Conservation (phyloP, 2,797 vertebrate genomes). For the Lagodon rhomboides region DNA sequence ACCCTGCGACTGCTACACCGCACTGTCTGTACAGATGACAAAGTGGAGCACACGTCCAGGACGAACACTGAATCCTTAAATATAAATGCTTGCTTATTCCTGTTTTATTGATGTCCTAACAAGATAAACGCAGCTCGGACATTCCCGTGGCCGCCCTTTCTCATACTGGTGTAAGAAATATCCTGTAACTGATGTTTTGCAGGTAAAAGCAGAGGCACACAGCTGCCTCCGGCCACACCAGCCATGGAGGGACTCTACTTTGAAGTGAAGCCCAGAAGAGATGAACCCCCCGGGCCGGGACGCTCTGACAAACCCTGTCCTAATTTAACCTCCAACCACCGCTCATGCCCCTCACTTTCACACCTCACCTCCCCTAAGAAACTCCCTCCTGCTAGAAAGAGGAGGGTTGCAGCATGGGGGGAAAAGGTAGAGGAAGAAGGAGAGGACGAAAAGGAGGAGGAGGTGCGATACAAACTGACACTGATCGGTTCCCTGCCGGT, state of each 20-base stretch:
- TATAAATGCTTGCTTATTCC: background rate
- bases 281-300: constrained; percentile 16
- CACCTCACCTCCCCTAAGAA: constrained; percentile 34
- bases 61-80: background rate
- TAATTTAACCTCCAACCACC: constrained; percentile 49
- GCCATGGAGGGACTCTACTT: constrained; percentile 86
- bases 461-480: constrained; percentile 88
- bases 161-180: background rate
- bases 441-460: constrained; percentile 53
- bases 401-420: constrained; percentile 21
- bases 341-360: constrained; percentile 60
- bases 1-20: constrained; percentile 18
- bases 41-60: constrained; percentile 1
- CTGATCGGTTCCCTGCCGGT: constrained; percentile 90
- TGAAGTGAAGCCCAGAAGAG: constrained; percentile 82
- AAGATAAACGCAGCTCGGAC: background rate
- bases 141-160: background rate
- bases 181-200: constrained; percentile 50
- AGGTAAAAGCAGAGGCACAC: constrained; percentile 48
- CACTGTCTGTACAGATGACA: background rate
- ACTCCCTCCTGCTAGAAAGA: constrained; percentile 3
- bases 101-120: background rate
- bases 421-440: constrained; percentile 77
- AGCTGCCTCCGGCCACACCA: constrained; percentile 21
- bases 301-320: constrained; percentile 31